Conservation (phyloP, 2,797 vertebrate genomes). For the Pangasius djambal region DNA sequence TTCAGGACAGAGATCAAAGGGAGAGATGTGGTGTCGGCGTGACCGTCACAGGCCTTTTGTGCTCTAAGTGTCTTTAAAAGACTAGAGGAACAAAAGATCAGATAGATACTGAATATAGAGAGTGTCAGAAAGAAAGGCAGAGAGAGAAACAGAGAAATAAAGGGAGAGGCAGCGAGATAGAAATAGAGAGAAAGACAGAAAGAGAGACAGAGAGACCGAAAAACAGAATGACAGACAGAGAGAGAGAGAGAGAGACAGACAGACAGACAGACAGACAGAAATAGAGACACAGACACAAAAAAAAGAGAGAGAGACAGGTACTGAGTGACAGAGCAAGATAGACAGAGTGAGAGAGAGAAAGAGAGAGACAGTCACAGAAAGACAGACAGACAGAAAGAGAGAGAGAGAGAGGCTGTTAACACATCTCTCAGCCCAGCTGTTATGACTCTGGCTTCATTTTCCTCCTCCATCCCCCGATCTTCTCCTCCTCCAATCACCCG, state of each 20-base stretch:
- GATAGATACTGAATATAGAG: conserved; percentile 3
- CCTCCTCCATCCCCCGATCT: neutral
- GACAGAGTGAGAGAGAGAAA: neutral
- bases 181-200: neutral
- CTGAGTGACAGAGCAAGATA: neutral
- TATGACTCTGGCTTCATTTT: neutral
- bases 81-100: conserved; percentile 31
- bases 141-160: neutral
- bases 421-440: conserved; percentile 21
- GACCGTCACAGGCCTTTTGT: conserved; percentile 26
- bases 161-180: neutral
- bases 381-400: conserved; percentile 8
- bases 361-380: neutral
- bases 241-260: neutral
- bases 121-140: neutral
- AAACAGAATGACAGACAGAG: neutral
- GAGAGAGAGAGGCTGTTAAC: conserved; percentile 26
- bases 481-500: conserved; percentile 18
- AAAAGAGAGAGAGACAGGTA: neutral
- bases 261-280: neutral
- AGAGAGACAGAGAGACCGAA: neutral
- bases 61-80: conserved; percentile 26
- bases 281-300: neutral
- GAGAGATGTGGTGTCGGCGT: conserved; percentile 1
- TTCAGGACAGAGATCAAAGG: conserved; percentile 36